These are phyloP conservation scores for Venturia canescens DNA, from an alignment of 1,140 invertebrate genomes.

Conservation along the genomic window DNA sequence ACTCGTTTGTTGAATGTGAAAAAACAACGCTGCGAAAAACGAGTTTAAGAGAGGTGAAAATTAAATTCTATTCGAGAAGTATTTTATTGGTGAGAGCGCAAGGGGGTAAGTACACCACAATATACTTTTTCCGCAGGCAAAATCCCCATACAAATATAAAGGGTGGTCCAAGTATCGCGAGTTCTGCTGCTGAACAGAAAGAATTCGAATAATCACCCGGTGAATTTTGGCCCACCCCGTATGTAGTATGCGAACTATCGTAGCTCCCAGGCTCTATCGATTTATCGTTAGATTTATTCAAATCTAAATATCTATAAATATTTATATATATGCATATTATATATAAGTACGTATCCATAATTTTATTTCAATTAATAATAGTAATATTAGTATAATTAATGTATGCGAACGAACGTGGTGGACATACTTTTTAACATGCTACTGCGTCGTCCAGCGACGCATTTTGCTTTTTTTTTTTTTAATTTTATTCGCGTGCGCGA, in stretches of 20 bases:
- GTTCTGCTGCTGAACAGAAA: no score
- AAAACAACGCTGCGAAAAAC: background rate
- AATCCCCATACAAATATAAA: background rate
- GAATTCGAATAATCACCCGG: no score
- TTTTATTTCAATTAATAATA: no score
- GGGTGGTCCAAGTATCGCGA: no score
- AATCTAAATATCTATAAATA: slow-evolving; percentile 1
- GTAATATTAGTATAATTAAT: background rate
- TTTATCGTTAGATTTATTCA: background rate
- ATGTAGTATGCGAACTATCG: no score
- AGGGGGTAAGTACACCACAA: background rate
- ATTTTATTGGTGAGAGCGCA: background rate
- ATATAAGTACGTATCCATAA: background rate
- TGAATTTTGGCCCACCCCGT: no score
- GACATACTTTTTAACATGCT: background rate
- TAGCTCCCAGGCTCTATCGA: background rate
- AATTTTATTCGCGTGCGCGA: background rate
- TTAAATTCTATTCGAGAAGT: background rate
- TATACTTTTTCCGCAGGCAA: no score
- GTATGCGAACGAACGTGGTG: background rate
- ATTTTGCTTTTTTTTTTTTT: background rate
- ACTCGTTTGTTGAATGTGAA: background rate
- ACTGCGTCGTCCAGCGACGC: background rate
- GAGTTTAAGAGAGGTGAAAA: background rate
- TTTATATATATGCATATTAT: background rate